phyloP scores from a whole-genome alignment of 1,140 invertebrate genomes.

The Lepidurus couesii region DNA sequence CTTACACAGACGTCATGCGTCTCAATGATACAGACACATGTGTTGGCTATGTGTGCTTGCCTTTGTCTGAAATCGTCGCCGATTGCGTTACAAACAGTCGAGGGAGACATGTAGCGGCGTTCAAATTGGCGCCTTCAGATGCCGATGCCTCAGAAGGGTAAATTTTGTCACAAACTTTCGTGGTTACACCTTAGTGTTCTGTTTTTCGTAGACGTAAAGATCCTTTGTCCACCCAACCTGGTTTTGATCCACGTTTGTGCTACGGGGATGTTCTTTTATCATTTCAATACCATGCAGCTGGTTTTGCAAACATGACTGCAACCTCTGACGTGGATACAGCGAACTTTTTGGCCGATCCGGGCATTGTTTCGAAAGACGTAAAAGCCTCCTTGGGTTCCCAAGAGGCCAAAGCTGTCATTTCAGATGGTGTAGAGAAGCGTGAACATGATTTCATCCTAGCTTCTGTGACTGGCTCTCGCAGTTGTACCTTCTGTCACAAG shows the following conservation, averaged over 20 bases:
- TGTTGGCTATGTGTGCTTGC: conserved; percentile 72
- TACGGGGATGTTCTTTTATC: conserved; percentile 81
- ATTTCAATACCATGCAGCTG: conserved; percentile 54
- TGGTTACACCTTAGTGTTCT: not conserved
- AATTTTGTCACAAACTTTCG: conserved; percentile 49
- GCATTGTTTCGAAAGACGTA: conserved; percentile 38
- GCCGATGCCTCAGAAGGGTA: conserved; percentile 51
- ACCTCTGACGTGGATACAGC: conserved; percentile 34
- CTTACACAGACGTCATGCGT: conserved; percentile 36
- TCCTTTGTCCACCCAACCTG: conserved; percentile 63
- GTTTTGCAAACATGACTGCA: conserved; percentile 36
- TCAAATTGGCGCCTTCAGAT: conserved; percentile 58
- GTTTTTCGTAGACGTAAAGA: conserved; percentile 40
- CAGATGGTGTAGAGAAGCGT: conserved; percentile 24
- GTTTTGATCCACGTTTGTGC: conserved; percentile 82
- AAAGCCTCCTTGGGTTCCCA: conserved; percentile 35
- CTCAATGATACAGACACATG: conserved; percentile 52
- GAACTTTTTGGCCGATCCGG: conserved; percentile 16
- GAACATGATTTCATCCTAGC: conserved; percentile 71
- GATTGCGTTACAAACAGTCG: conserved; percentile 74
- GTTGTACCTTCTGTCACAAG: conserved; percentile 85
- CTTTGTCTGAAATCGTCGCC: conserved; percentile 63
- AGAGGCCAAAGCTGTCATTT: conserved; percentile 31
- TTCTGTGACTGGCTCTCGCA: conserved; percentile 77
- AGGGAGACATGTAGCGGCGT: conserved; percentile 60